Evolutionary conservation across 2,888 invertebrate species (phyloP).

Genomic region (Acanthosepion lycidas): DNA sequence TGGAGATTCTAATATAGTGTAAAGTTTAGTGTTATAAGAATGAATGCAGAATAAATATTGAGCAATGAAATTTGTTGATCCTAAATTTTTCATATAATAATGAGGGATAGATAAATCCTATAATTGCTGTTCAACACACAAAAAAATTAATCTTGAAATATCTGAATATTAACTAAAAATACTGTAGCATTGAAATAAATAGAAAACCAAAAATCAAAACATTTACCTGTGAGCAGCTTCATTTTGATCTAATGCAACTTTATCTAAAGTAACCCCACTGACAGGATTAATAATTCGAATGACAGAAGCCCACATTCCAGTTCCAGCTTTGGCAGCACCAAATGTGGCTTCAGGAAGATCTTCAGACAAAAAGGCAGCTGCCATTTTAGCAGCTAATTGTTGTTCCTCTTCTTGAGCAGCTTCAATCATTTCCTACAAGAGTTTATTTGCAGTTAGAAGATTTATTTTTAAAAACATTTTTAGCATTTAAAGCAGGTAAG

Average conservation of each 20-base stretch:
- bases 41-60: no score
- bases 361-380: conserved; percentile 95
- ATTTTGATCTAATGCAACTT: conserved; percentile 91
- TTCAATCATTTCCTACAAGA: conserved; percentile 86
- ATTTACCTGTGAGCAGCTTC: conserved; percentile 90
- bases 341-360: conserved; percentile 94
- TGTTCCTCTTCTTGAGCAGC: conserved; percentile 97
- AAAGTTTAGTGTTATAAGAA: no score
- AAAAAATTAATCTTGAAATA: no score
- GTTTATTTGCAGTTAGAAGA: not conserved
- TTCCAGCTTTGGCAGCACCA: conserved; percentile 94
- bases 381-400: conserved; percentile 96
- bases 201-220: not conserved
- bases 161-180: no score
- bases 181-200: not conserved
- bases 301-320: conserved; percentile 94
- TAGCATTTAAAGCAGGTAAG: no score
- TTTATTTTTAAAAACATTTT: not conserved
- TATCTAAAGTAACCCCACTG: conserved; percentile 81
- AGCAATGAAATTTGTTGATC: no score
- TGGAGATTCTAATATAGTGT: no score
- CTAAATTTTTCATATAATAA: no score
- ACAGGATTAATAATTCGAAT: conserved; percentile 77
- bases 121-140: no score
- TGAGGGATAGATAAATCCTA: no score